phyloP scores from a whole-genome alignment of 2,888 invertebrate genomes.

The Parthenolecanium corni region DNA sequence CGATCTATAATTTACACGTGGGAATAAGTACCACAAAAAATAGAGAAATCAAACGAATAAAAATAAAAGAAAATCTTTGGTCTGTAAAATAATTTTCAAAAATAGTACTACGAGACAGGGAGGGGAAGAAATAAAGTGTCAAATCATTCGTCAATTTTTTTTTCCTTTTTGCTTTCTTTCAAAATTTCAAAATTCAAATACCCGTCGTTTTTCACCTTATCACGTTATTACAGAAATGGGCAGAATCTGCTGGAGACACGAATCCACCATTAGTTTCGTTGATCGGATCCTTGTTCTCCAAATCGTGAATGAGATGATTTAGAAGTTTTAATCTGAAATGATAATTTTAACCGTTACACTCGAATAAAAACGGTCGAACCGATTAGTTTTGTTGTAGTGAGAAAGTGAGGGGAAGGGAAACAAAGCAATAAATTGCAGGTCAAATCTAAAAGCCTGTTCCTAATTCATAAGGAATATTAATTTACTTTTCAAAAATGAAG shows the following conservation, averaged over 20 bases:
- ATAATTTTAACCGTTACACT: background rate
- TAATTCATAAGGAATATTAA: no score
- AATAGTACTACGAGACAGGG: background rate
- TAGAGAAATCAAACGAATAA: no score
- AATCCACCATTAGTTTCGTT: conserved; percentile 6
- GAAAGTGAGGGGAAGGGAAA: no score
- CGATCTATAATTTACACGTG: background rate
- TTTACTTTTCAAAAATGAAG: no score
- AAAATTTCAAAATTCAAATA: no score
- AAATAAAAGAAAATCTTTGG: background rate
- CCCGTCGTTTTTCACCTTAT: background rate
- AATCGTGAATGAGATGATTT: conserved; percentile 13
- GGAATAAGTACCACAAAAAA: no score
- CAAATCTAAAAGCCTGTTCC: no score
- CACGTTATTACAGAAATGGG: conserved; percentile 20
- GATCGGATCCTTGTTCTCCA: conserved; percentile 9
- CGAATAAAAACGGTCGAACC: no score
- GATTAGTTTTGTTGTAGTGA: no score
- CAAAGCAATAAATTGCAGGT: no score
- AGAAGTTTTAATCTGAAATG: conserved; percentile 21
- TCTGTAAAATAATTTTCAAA: background rate
- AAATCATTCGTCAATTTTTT: background rate
- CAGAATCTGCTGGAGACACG: conserved; percentile 14
- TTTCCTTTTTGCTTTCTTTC: background rate
- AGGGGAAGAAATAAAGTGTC: background rate